Percentiles rank a stretch among this genome's conserved stretches.
phyloP scores from a whole-genome alignment of 2,797 vertebrate species.

The Sparidentex hasta region DNA sequence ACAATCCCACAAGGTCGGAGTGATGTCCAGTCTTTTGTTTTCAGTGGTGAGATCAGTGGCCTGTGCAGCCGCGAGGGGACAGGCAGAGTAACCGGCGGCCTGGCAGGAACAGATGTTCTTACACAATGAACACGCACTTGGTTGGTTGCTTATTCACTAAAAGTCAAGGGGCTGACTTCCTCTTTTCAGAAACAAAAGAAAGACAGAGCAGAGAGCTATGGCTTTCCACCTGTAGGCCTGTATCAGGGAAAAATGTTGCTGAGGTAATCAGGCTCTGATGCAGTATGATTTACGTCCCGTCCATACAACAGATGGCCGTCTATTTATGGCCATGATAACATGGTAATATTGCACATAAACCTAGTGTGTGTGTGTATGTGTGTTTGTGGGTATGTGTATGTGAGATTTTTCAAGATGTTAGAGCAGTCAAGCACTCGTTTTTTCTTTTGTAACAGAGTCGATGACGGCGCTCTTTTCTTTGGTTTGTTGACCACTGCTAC shows the following conservation, averaged over 20 bases:
- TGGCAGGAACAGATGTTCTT: constrained; percentile 80
- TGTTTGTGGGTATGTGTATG: neutral
- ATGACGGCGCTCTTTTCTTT: neutral
- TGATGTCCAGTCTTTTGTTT: constrained; percentile 81
- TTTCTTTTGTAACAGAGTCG: neutral
- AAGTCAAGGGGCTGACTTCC: constrained; percentile 60
- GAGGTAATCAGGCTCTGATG: constrained; percentile 46
- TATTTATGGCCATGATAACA: constrained; percentile 42
- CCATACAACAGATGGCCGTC: constrained; percentile 37
- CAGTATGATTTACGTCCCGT: constrained; percentile 46
- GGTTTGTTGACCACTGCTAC: neutral
- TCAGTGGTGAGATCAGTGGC: constrained; percentile 75
- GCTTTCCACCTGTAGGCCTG: constrained; percentile 54
- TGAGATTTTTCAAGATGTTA: neutral
- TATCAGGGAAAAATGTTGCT: constrained; percentile 50
- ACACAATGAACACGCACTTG: constrained; percentile 71
- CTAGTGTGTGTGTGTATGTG: neutral
- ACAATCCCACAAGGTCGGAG: constrained; percentile 81
- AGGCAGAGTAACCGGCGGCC: constrained; percentile 60
- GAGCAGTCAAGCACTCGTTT: neutral
- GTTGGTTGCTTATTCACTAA: constrained; percentile 55
- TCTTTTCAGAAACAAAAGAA: constrained; percentile 59
- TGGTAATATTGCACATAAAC: constrained; percentile 20
- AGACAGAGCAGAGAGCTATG: constrained; percentile 26
- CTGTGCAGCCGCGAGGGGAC: constrained; percentile 61